These are phyloP conservation scores for Morinoia aosen DNA, from an alignment of 2,888 invertebrate genomes.

Conservation along the genomic window DNA sequence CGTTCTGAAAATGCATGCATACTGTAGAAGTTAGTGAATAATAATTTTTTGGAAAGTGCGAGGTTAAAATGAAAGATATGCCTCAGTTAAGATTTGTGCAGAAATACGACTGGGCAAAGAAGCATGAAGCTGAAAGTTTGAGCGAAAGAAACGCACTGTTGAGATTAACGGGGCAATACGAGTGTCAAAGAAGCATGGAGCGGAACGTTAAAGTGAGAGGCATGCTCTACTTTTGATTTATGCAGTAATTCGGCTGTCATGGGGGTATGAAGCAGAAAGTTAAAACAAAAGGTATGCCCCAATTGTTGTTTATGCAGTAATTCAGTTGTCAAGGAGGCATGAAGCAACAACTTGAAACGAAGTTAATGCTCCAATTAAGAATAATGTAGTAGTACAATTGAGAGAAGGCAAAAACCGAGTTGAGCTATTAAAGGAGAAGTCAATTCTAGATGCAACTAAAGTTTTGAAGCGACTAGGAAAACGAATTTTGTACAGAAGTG, in stretches of 20 bases:
- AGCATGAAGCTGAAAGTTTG: too few relatives aligned
- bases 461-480: neutral
- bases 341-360: neutral
- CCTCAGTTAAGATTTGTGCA: too few relatives aligned
- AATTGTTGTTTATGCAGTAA: neutral
- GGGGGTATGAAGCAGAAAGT: neutral
- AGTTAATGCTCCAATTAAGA: neutral
- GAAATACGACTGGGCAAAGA: too few relatives aligned
- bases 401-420: too few relatives aligned
- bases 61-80: too few relatives aligned
- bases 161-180: too few relatives aligned
- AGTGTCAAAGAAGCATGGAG: too few relatives aligned
- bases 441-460: too few relatives aligned
- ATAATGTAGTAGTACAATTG: neutral
- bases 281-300: neutral
- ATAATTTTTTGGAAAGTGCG: too few relatives aligned
- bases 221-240: neutral
- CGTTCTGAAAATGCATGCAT: neutral
- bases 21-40: neutral
- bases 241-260: neutral
- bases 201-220: neutral
- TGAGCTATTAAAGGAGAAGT: too few relatives aligned
- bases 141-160: too few relatives aligned
- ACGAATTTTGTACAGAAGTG: too few relatives aligned
- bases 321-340: neutral